phyloP scores from a whole-genome alignment of 1,140 invertebrate species.

The Caenorhabditis inopinata region DNA sequence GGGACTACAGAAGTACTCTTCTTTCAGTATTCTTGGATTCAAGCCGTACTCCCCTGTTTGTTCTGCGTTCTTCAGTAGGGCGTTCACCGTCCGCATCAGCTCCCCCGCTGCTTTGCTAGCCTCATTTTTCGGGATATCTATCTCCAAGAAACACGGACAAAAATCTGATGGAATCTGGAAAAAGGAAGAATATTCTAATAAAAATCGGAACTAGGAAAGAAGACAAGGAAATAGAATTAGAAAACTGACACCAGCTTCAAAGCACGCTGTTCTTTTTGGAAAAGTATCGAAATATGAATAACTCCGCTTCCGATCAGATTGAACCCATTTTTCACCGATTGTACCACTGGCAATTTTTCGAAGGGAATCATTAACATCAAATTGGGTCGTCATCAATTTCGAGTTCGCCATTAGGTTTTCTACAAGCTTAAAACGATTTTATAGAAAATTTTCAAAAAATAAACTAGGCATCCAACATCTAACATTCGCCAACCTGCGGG shows the following conservation, averaged over 20 bases:
- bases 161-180: constrained; percentile 66
- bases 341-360: constrained; percentile 56
- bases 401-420: constrained; percentile 75
- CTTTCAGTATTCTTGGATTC: constrained; percentile 13
- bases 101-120: constrained; percentile 50
- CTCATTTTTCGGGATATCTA: constrained; percentile 39
- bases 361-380: constrained; percentile 54
- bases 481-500: constrained; percentile 61
- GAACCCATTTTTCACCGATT: background rate
- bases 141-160: constrained; percentile 66
- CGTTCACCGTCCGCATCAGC: constrained; percentile 64
- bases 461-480: too few species aligned
- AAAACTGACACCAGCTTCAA: constrained; percentile 52
- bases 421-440: constrained; percentile 68
- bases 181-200: background rate
- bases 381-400: constrained; percentile 59
- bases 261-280: constrained; percentile 65
- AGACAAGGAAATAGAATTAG: background rate
- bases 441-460: too few species aligned
- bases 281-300: constrained; percentile 64
- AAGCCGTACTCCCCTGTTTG: background rate
- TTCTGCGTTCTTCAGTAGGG: constrained; percentile 28
- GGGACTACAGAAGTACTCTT: constrained; percentile 34
- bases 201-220: background rate
- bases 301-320: background rate